phyloP scores from a whole-genome alignment of 2,888 invertebrate genomes.

The Atrina japonica region DNA sequence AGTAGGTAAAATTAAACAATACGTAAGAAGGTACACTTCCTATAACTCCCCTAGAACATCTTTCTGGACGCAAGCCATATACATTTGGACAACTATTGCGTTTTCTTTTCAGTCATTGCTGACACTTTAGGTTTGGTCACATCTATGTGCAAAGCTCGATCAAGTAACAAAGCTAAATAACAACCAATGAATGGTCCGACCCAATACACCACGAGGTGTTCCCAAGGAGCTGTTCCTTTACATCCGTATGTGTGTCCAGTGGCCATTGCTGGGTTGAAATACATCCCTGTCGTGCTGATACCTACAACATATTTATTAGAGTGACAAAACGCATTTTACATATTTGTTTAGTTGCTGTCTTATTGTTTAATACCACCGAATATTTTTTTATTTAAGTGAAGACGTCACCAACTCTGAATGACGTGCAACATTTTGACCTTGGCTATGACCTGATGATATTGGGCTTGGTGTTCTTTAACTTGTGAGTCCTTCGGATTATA shows the following conservation, averaged over 20 bases:
- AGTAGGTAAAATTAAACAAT: no score
- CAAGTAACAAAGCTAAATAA: conserved; percentile 58
- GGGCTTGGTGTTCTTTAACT: no score
- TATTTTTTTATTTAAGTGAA: neutral
- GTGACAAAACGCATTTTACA: neutral
- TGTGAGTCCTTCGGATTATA: no score
- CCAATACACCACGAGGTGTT: conserved; percentile 96
- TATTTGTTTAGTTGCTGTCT: no score
- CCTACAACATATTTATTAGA: no score
- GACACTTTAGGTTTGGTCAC: conserved; percentile 34
- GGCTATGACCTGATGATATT: no score
- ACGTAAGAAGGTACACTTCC: no score
- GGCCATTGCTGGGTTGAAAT: conserved; percentile 96
- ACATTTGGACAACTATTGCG: no score
- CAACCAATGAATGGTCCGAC: conserved; percentile 88
- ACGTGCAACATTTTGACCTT: no score
- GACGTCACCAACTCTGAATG: neutral
- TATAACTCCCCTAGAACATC: no score
- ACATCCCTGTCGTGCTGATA: conserved; percentile 95
- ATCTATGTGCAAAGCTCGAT: conserved; percentile 66
- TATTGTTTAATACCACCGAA: neutral
- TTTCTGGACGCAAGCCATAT: no score
- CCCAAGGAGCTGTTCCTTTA: conserved; percentile 89
- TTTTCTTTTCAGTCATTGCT: conserved; percentile 44
- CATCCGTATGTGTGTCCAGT: conserved; percentile 95